Percentiles rank a stretch among this genome's conserved stretches.
These are phyloP conservation scores for Pseudocheirus occidentalis DNA, from an alignment of 2,797 vertebrate genomes.

Conservation along the genomic window DNA sequence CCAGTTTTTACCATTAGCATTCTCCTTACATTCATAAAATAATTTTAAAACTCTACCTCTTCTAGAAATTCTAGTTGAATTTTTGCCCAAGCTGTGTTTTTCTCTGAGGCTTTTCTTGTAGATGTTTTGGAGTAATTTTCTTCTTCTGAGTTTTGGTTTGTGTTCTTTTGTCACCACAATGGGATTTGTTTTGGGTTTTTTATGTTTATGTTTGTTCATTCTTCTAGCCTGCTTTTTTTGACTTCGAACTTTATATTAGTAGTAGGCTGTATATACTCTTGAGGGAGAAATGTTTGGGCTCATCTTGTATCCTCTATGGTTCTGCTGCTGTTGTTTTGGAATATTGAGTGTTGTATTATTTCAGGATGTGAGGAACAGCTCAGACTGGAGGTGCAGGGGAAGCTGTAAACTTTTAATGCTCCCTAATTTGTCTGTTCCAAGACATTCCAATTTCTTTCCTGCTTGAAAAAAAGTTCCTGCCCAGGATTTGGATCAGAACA, in stretches of 20 bases:
- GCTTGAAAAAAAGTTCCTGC: not conserved
- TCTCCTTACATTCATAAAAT: not conserved
- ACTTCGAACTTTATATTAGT: not conserved
- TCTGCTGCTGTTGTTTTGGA: not conserved
- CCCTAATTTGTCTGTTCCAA: not conserved
- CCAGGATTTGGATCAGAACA: not conserved
- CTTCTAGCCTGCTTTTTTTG: not conserved
- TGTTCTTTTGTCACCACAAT: not conserved
- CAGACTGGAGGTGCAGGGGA: not conserved
- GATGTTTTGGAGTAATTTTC: not conserved
- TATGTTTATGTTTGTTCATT: not conserved
- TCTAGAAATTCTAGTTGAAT: not conserved
- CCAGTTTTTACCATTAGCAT: not conserved
- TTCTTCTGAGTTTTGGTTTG: not conserved
- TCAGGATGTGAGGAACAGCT: not conserved
- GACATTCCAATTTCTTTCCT: not conserved
- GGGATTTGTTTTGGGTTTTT: not conserved
- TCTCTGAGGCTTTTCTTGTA: not conserved
- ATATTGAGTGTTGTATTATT: not conserved
- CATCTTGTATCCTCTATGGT: not conserved
- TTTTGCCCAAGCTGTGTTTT: not conserved
- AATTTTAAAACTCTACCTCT: not conserved
- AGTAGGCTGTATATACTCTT: not conserved
- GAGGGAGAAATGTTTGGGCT: not conserved
- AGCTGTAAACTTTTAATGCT: not conserved